These are phyloP conservation scores for Drosophila niveifrons DNA, from an alignment of 2,888 invertebrate species.

Conservation along the genomic window DNA sequence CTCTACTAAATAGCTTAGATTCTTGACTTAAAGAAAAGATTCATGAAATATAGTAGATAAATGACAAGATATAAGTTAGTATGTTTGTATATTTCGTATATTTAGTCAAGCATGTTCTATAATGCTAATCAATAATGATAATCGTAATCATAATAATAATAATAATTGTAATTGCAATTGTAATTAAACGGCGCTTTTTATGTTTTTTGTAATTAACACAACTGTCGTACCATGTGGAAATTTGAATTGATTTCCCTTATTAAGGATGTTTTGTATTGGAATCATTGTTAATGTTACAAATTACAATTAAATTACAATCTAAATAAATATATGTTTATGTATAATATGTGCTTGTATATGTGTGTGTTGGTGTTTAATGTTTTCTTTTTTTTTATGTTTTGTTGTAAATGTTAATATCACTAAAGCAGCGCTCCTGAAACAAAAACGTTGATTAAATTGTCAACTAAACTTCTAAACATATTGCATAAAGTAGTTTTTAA, in stretches of 20 bases:
- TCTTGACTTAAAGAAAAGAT: not conserved
- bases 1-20: too few species aligned
- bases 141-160: conserved; percentile 49
- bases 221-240: conserved; percentile 35
- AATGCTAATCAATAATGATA: conserved; percentile 75
- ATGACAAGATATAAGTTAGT: conserved; percentile 21
- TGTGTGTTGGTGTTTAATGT: conserved; percentile 10
- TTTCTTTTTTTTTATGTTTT: conserved; percentile 18
- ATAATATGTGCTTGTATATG: conserved; percentile 35
- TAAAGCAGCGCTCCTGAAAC: conserved; percentile 78
- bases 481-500: conserved; percentile 39
- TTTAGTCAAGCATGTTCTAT: conserved; percentile 78
- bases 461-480: conserved; percentile 54
- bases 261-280: conserved; percentile 36
- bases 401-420: conserved; percentile 78
- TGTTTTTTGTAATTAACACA: conserved; percentile 33
- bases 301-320: conserved; percentile 59
- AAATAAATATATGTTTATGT: conserved; percentile 58
- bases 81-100: conserved; percentile 80
- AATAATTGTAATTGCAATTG: conserved; percentile 59
- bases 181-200: conserved; percentile 58
- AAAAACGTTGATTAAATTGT: conserved; percentile 43
- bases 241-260: conserved; percentile 31
- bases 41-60: not conserved
- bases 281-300: conserved; percentile 54